Evolutionary conservation across 2,797 vertebrate species (phyloP), one percentile per base, ranked within the genome.

Genomic region (Arnoldichthys spilopterus): DNA sequence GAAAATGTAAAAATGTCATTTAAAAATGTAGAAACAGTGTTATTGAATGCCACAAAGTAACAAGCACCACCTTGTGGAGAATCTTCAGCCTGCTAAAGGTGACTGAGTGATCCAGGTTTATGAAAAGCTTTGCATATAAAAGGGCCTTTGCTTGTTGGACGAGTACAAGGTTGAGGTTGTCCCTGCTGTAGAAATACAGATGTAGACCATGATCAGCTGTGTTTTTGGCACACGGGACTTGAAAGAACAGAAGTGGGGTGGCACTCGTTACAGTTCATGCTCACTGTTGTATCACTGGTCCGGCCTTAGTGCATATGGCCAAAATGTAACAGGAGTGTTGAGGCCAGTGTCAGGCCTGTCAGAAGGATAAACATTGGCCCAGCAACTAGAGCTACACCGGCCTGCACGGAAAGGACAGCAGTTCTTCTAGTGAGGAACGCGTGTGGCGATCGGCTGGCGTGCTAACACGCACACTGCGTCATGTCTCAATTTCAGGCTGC

Each of bases 371-470:
- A 88, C 88, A 90, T 85, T 83, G 82, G 90, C 37, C 74, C n/a
- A 56, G 81, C 72, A 84, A 84, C 78, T 53, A 66, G 78, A 83
- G 70, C 85, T 74, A 72, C 59, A 28, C 26, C 28, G 56, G 43
- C 51, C 67, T 24, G 70, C 53, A 26, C 85, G 90, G 91, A 91
- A 92, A 92, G 91, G 89, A 88, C 89, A 86, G n/a, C n/a, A n/a
- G n/a, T n/a, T 43, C 34, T 15, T 56, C 37, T 66, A 12, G 15
- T 66, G 20, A 66, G 22, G 43, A 66, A 28, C 26, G 4, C 34
- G 24, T 43, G 24, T 67, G 37, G 9, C 62, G 32, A 34, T 62
- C 13, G 43, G 54, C 20, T 40, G 32, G 61, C 13, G 3, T 75
- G 62, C 73, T 53, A n/a, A 34, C 22, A 54, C n/a, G n/a, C 56